Base-by-base conservation (phyloP, 2,797 vertebrate species). In the Manis crassicaudata region DNA sequence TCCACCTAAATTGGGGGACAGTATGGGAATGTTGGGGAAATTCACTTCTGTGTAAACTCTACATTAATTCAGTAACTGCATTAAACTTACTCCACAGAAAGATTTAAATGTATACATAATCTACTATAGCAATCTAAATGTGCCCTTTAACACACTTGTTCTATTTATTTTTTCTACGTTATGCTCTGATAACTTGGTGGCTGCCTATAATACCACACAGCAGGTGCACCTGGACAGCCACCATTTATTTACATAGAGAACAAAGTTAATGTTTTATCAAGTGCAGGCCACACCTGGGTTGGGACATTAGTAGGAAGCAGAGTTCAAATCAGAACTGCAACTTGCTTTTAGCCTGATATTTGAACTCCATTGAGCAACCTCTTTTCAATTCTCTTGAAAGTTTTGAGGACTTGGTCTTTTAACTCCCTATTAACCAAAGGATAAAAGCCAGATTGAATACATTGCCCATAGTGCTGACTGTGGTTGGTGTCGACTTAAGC, bases 261-360 rank as follows among this genome's bases (percentile, higher is more conserved):
- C 96, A 96, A 97, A 98, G 97, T 97, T 97, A 98, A 96, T 68
- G 95, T 97, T 97, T 96, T 85, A 94, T 97, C 94, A 96, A 97
- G 72, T 92, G 89, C 83, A 73, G 43, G 60, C 95, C 96, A 89
- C 96, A 96, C 97, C 97, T 97, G 97, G 2, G 7, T 90, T 87
- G 50, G 91, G 72, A 91, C 79, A 20, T 13, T 5, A 84, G 81
- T 86, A 52, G 50, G 58, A 40, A 94, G 85, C 88, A 75, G 43
- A 89, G 87, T 97, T 97, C 96, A 95, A 84, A 18, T 46, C 2
- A 95, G 79, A 97, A 96, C 23, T 29, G 63, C 0, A 46, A 70
- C 75, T 83, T 65, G 16, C 23, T 17, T 21, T 96, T 56, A 90
- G 72, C 72, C 50, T 5, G 11, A 56, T 88, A 77, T 81, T 88